These are phyloP conservation scores for Protobothrops flavoviridis DNA, from an alignment of 2,113 vertebrate genomes.

Conservation along the genomic window DNA sequence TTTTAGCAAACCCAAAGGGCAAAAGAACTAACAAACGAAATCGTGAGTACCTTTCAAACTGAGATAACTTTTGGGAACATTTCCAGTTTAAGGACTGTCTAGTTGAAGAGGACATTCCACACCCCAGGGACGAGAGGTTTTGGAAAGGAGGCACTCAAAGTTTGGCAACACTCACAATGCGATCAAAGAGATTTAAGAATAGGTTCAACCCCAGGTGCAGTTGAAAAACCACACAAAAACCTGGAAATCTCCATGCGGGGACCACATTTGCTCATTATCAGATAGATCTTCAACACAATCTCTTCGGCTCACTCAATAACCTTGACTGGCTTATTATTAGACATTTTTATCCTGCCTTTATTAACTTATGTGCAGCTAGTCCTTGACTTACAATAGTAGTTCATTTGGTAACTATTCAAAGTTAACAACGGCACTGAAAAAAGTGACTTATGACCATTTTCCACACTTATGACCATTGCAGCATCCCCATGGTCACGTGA, in stretches of 20 bases:
- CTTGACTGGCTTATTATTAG: neutral
- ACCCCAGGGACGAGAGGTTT: conserved; percentile 29
- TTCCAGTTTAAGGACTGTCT: conserved; percentile 35
- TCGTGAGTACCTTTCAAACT: conserved; percentile 55
- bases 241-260: neutral
- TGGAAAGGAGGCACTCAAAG: conserved; percentile 22
- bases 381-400: too few species aligned
- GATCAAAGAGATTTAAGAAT: conserved; percentile 11
- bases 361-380: too few species aligned
- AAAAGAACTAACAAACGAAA: conserved; percentile 40
- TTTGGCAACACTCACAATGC: conserved; percentile 23
- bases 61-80: conserved; percentile 12
- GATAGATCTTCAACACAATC: neutral
- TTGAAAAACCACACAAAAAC: neutral
- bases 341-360: too few species aligned
- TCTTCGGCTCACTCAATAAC: neutral
- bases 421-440: too few species aligned
- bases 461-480: neutral
- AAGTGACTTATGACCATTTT: too few species aligned
- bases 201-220: neutral
- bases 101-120: conserved; percentile 35
- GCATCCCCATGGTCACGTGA: neutral
- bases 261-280: neutral
- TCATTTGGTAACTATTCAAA: too few species aligned
- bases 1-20: conserved; percentile 37